phyloP scores from a whole-genome alignment of 2,797 vertebrate genomes.

The Danio tinwini region DNA sequence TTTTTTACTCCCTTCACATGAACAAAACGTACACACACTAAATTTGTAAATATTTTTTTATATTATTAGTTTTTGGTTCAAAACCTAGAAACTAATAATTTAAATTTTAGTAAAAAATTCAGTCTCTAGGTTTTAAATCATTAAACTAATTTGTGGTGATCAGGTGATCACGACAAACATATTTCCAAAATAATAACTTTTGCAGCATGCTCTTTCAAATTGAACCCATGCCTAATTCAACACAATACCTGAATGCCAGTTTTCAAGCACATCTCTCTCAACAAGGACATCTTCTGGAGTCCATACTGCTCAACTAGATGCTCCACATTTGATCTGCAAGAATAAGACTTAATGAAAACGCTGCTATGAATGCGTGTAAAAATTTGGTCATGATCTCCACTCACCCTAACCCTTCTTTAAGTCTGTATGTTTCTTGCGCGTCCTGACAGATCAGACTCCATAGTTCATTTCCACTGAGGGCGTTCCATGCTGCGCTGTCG shows the following conservation, averaged over 20 bases:
- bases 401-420: constrained; percentile 77
- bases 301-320: constrained; percentile 80
- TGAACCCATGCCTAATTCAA: neutral
- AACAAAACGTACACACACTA: too few relatives aligned
- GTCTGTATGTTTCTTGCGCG: constrained; percentile 76
- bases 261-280: constrained; percentile 85
- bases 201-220: neutral
- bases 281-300: constrained; percentile 81
- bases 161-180: neutral
- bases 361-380: neutral
- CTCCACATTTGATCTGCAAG: constrained; percentile 75
- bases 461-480: constrained; percentile 74
- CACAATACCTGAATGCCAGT: constrained; percentile 82
- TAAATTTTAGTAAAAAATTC: too few relatives aligned
- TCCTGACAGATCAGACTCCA: constrained; percentile 82
- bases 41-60: too few relatives aligned
- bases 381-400: neutral
- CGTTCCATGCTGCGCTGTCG: constrained; percentile 70
- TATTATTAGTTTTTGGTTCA: too few relatives aligned
- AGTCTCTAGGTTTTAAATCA: too few relatives aligned
- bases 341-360: neutral
- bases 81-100: too few relatives aligned
- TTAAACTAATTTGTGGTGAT: too few relatives aligned
- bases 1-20: too few relatives aligned
- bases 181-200: neutral